Percentiles rank a stretch among this genome's conserved stretches.
These are phyloP conservation scores for Spialia ferax DNA, from an alignment of 2,888 invertebrate species.

Conservation along the genomic window DNA sequence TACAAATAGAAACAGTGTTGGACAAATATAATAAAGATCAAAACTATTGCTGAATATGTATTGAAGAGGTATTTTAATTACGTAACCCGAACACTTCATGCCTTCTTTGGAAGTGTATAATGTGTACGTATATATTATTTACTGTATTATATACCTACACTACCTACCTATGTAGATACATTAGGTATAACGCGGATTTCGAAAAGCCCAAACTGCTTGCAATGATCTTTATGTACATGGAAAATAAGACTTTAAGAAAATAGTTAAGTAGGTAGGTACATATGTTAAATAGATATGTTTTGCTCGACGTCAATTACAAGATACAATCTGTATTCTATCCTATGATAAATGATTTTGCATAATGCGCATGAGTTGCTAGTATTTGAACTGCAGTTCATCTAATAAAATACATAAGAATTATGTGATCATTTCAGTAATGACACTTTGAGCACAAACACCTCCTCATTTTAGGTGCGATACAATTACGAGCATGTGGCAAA, in stretches of 20 bases:
- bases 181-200: background rate
- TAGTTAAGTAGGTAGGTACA: background rate
- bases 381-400: constrained; percentile 23
- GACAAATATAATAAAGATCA: background rate
- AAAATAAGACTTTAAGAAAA: background rate
- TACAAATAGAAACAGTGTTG: background rate
- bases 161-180: no score
- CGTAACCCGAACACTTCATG: constrained; percentile 12
- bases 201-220: background rate
- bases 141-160: no score
- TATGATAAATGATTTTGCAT: background rate
- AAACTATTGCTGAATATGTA: constrained; percentile 9
- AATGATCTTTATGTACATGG: constrained; percentile 4
- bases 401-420: background rate
- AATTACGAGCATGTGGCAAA: background rate
- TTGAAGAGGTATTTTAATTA: constrained; percentile 4
- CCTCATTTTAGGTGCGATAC: background rate
- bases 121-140: background rate
- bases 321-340: background rate
- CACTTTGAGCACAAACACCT: constrained; percentile 17
- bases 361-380: constrained; percentile 25
- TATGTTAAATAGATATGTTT: background rate
- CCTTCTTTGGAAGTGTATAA: constrained; percentile 11
- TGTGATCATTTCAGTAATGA: constrained; percentile 19
- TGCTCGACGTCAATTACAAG: background rate